Evolutionary conservation across 1,140 invertebrate species (phyloP).

Genomic region (Marisa cornuarietis): DNA sequence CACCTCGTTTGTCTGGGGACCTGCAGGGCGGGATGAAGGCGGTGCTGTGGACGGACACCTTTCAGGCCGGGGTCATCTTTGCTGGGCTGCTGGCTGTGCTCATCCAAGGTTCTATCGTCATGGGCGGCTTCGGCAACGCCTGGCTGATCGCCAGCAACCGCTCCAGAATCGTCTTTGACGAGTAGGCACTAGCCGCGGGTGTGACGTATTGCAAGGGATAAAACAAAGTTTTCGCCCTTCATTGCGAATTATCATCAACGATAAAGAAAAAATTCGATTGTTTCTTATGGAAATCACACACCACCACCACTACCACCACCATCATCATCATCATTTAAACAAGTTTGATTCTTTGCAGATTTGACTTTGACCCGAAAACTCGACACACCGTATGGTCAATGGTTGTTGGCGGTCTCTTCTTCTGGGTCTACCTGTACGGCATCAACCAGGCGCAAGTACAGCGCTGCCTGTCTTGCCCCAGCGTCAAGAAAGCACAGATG

Average conservation of each 20-base stretch:
- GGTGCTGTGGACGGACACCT: slow-evolving; percentile 87
- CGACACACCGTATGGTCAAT: slow-evolving; percentile 91
- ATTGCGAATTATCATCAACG: not conserved
- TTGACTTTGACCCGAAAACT: slow-evolving; percentile 78
- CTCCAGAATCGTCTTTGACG: slow-evolving; percentile 79
- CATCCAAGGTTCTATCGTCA: slow-evolving; percentile 75
- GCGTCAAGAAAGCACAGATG: slow-evolving; percentile 74
- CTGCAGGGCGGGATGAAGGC: slow-evolving; percentile 90
- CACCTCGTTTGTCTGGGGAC: slow-evolving; percentile 3
- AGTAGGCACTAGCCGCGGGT: slow-evolving; percentile 70
- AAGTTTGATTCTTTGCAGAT: slow-evolving; percentile 42
- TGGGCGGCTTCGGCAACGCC: slow-evolving; percentile 76
- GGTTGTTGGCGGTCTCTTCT: slow-evolving; percentile 86
- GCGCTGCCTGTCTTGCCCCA: slow-evolving; percentile 84
- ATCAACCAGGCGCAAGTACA: slow-evolving; percentile 93
- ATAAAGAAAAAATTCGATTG: not conserved
- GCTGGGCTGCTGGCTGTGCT: slow-evolving; percentile 81
- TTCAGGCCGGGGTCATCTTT: slow-evolving; percentile 88
- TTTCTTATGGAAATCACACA: not conserved
- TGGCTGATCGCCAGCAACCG: slow-evolving; percentile 75
- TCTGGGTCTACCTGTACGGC: slow-evolving; percentile 88
- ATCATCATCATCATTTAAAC: not conserved
- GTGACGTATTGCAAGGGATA: not conserved
- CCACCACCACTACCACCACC: not conserved
- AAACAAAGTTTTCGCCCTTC: not conserved